These are phyloP conservation scores for Eurytoma californica DNA, from an alignment of 2,888 invertebrate species.

Conservation along the genomic window DNA sequence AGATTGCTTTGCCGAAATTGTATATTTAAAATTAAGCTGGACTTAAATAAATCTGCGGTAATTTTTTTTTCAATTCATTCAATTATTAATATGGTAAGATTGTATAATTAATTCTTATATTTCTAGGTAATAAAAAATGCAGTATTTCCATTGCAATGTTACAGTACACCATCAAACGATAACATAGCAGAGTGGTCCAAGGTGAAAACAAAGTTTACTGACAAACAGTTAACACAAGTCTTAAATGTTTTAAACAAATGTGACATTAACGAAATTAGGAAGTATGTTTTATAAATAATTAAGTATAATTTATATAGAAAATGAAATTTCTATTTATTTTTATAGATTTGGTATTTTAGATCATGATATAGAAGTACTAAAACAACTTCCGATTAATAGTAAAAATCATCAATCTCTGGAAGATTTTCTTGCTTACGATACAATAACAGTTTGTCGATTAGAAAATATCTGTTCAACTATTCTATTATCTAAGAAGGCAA, in stretches of 20 bases:
- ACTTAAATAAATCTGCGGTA: conserved; percentile 18
- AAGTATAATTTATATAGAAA: too few species aligned
- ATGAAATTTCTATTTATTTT: not conserved
- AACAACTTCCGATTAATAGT: not conserved
- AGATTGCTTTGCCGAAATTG: conserved; percentile 5
- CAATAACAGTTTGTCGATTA: conserved; percentile 17
- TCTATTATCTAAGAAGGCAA: not conserved
- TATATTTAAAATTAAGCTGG: not conserved
- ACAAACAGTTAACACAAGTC: conserved; percentile 19
- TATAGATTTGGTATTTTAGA: conserved; percentile 32
- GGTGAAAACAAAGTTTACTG: conserved; percentile 41
- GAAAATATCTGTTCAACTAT: conserved; percentile 32
- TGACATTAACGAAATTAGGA: conserved; percentile 27
- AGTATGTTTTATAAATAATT: conserved; percentile 18
- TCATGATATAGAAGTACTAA: conserved; percentile 20
- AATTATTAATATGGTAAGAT: not conserved
- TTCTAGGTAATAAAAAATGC: conserved; percentile 8
- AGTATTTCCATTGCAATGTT: not conserved
- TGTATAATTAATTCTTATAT: not conserved
- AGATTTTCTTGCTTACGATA: conserved; percentile 16
- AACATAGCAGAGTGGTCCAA: conserved; percentile 16
- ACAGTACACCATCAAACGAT: not conserved
- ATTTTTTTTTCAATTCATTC: not conserved
- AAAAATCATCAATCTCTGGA: conserved; percentile 9
- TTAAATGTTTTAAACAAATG: conserved; percentile 29